A percentile compares a stretch with the other conserved stretches of the same genome.
Conservation (phyloP, 2,113 vertebrate species). For the Hymenochirus boettgeri region DNA sequence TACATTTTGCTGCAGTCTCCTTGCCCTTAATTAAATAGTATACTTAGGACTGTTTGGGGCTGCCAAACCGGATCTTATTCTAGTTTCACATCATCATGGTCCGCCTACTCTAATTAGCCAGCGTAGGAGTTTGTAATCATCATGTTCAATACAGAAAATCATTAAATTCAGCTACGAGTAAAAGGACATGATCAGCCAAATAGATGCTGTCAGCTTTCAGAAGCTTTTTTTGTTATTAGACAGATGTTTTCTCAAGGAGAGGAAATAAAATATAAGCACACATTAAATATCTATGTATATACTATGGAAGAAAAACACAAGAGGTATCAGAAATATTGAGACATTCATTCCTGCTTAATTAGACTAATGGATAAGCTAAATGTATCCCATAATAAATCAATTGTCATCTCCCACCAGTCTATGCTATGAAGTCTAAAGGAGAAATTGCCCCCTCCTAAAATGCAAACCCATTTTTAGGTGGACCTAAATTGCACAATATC, state of each 20-base stretch:
- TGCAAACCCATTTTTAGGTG: no score
- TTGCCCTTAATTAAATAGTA: conserved; percentile 1
- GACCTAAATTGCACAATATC: no score
- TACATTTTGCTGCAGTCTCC: conserved; percentile 8
- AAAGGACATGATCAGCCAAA: conserved; percentile 39
- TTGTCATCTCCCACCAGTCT: no score
- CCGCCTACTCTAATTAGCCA: conserved; percentile 30
- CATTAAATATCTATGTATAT: no score
- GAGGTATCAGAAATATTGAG: not conserved
- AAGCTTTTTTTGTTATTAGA: conserved; percentile 25
- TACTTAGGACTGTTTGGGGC: conserved; percentile 12
- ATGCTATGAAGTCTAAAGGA: no score
- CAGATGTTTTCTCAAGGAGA: conserved; percentile 4
- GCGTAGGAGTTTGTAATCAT: conserved; percentile 14
- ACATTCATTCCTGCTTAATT: no score
- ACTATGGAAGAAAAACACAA: not conserved
- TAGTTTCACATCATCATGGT: conserved; percentile 18
- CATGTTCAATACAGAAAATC: conserved; percentile 19
- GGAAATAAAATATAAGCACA: not conserved
- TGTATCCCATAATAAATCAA: no score
- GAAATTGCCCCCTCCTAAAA: no score
- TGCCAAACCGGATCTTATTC: conserved; percentile 38
- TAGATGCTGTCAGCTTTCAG: conserved; percentile 3
- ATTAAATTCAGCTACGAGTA: conserved; percentile 2
- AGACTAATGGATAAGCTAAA: no score